These are phyloP conservation scores for Cancer borealis DNA, from an alignment of 2,888 invertebrate species.

Conservation along the genomic window DNA sequence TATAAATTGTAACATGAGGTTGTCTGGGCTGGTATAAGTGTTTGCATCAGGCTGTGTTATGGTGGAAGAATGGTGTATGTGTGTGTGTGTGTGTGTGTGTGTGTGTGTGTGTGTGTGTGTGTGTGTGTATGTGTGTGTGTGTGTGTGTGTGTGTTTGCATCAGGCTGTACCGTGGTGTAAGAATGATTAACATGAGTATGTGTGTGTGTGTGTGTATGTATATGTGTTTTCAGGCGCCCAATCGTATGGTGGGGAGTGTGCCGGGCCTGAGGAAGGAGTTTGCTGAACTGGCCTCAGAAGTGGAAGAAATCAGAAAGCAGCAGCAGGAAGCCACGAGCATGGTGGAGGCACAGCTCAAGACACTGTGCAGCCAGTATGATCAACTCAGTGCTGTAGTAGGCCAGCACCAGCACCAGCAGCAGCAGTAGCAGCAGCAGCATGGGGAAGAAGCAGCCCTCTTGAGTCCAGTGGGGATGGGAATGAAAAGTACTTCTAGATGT, in stretches of 20 bases:
- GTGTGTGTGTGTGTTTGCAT: no score
- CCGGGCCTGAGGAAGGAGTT: slow-evolving; percentile 61
- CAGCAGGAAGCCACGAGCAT: slow-evolving; percentile 66
- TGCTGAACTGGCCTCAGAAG: slow-evolving; percentile 59
- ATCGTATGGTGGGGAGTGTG: slow-evolving; percentile 51
- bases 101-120: no score
- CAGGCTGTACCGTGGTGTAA: background rate
- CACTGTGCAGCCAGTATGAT: slow-evolving; percentile 71
- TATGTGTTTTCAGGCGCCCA: slow-evolving; percentile 57
- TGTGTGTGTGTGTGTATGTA: background rate
- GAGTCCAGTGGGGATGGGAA: slow-evolving; percentile 70
- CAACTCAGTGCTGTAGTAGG: slow-evolving; percentile 58
- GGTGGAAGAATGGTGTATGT: no score
- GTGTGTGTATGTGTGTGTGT: no score
- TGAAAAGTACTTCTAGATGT: slow-evolving; percentile 81
- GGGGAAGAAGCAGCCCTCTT: background rate
- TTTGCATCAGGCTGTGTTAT: no score
- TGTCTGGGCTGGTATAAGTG: no score
- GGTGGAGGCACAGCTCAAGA: slow-evolving; percentile 55
- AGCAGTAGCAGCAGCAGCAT: background rate
- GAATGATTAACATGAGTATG: background rate
- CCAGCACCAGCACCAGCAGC: background rate
- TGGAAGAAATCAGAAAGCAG: slow-evolving; percentile 66
- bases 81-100: no score
- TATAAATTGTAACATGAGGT: background rate